A percentile compares a stretch with the other conserved stretches of the same genome.
These are phyloP conservation scores for Petromus typicus DNA, from an alignment of 2,113 vertebrate genomes.

Conservation along the genomic window DNA sequence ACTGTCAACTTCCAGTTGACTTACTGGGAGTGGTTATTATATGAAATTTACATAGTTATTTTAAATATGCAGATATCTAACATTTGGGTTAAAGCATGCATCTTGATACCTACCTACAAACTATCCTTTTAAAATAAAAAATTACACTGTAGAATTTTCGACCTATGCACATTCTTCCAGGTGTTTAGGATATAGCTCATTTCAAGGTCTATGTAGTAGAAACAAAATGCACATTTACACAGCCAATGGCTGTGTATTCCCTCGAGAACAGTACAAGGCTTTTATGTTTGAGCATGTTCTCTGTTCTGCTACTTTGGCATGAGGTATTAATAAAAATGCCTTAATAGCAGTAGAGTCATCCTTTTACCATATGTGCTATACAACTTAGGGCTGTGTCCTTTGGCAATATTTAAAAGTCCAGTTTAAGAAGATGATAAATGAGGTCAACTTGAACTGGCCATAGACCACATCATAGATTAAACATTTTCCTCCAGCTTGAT, in stretches of 20 bases:
- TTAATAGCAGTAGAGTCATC: conserved; percentile 82
- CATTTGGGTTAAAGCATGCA: conserved; percentile 73
- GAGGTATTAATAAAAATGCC: conserved; percentile 85
- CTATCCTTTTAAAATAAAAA: conserved; percentile 84
- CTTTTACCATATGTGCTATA: conserved; percentile 84
- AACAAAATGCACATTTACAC: conserved; percentile 86
- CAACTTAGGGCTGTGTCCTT: conserved; percentile 78
- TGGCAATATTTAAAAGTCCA: conserved; percentile 86
- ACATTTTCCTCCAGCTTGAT: conserved; percentile 89
- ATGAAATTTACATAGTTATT: conserved; percentile 72
- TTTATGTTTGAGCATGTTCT: conserved; percentile 85
- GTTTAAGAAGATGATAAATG: conserved; percentile 90
- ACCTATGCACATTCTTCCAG: conserved; percentile 83
- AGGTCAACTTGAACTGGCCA: conserved; percentile 89
- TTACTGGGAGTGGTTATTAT: conserved; percentile 74
- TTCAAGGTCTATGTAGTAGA: conserved; percentile 87
- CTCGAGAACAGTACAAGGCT: conserved; percentile 81
- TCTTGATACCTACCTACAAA: conserved; percentile 83
- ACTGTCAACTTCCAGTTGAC: conserved; percentile 41
- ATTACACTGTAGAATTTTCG: conserved; percentile 83
- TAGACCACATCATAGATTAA: conserved; percentile 87
- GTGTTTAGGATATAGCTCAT: conserved; percentile 85
- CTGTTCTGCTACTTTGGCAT: conserved; percentile 86
- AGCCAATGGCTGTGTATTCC: conserved; percentile 83
- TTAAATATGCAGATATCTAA: conserved; percentile 74